A percentile compares a stretch with the other conserved stretches of the same genome.
Conservation (phyloP, 2,113 vertebrate species). For the Hyaena hyaena region DNA sequence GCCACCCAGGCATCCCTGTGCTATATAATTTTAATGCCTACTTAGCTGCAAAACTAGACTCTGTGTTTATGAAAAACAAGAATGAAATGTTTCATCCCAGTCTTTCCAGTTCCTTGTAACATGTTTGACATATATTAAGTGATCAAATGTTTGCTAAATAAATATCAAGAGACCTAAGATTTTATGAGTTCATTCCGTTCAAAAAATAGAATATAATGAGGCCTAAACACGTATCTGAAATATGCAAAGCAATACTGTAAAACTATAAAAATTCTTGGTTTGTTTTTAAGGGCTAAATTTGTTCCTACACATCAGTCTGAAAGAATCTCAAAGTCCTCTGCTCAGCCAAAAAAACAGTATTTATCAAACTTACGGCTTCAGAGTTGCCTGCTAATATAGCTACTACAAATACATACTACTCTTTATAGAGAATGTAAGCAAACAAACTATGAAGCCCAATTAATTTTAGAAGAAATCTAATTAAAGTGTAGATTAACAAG, state of each 20-base stretch:
- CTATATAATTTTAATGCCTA: neutral
- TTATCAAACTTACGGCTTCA: slow-evolving; percentile 52
- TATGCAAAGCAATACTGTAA: slow-evolving; percentile 27
- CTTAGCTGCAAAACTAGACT: neutral
- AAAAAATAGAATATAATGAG: slow-evolving; percentile 55
- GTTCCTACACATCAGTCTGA: slow-evolving; percentile 74
- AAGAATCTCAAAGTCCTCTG: slow-evolving; percentile 71
- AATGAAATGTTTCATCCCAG: neutral
- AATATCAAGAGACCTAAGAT: slow-evolving; percentile 45
- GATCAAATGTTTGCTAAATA: slow-evolving; percentile 33
- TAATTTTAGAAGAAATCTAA: slow-evolving; percentile 29
- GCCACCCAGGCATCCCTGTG: too few species aligned
- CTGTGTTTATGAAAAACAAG: neutral
- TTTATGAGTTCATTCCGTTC: slow-evolving; percentile 34
- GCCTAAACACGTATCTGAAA: slow-evolving; percentile 61
- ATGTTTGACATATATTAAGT: neutral
- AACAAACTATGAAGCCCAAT: slow-evolving; percentile 4
- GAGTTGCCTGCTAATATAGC: slow-evolving; percentile 31
- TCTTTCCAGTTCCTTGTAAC: neutral
- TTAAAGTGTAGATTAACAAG: neutral
- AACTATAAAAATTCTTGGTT: slow-evolving; percentile 65
- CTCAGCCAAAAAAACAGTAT: slow-evolving; percentile 61
- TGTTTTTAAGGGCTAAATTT: slow-evolving; percentile 72
- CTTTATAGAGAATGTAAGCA: slow-evolving; percentile 3
- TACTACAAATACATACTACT: neutral